phyloP scores from a whole-genome alignment of 2,888 invertebrate genomes.

The Hydriomena furcata region DNA sequence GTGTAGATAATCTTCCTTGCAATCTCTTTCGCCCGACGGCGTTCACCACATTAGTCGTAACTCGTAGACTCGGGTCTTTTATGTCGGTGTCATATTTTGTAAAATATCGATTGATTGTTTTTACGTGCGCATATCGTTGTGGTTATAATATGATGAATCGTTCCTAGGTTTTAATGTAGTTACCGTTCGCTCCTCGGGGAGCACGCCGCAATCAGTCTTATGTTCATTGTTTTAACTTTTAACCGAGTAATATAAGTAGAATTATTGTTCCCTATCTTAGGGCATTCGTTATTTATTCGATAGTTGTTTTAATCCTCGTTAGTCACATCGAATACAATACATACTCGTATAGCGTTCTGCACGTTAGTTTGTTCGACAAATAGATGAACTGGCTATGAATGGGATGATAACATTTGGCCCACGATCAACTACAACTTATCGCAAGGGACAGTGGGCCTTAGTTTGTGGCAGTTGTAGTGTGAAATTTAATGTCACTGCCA shows the following conservation, averaged over 20 bases:
- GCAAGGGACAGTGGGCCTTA: neutral
- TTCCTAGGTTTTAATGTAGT: constrained; percentile 67
- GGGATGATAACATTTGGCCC: constrained; percentile 1
- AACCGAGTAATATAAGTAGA: constrained; percentile 61
- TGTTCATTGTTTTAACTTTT: constrained; percentile 60
- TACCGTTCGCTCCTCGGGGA: constrained; percentile 46
- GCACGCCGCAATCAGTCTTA: constrained; percentile 69
- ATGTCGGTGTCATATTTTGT: constrained; percentile 51
- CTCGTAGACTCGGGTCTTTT: constrained; percentile 44
- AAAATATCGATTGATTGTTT: constrained; percentile 56
- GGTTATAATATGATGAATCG: constrained; percentile 72
- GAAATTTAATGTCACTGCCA: constrained; percentile 66
- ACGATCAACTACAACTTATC: neutral
- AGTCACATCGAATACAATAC: constrained; percentile 53
- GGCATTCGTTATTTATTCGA: constrained; percentile 70
- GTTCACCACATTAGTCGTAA: constrained; percentile 46
- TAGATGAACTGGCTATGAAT: constrained; percentile 7
- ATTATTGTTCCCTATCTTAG: constrained; percentile 50
- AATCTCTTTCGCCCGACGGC: constrained; percentile 59
- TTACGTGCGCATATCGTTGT: constrained; percentile 75
- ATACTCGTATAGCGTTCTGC: constrained; percentile 10
- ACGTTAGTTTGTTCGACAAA: constrained; percentile 27
- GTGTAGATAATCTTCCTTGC: constrained; percentile 57
- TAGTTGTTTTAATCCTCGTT: constrained; percentile 53
- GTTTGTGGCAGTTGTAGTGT: constrained; percentile 42